These are phyloP conservation scores for Athripsodes cinereus DNA, from an alignment of 2,888 invertebrate species.

Conservation along the genomic window DNA sequence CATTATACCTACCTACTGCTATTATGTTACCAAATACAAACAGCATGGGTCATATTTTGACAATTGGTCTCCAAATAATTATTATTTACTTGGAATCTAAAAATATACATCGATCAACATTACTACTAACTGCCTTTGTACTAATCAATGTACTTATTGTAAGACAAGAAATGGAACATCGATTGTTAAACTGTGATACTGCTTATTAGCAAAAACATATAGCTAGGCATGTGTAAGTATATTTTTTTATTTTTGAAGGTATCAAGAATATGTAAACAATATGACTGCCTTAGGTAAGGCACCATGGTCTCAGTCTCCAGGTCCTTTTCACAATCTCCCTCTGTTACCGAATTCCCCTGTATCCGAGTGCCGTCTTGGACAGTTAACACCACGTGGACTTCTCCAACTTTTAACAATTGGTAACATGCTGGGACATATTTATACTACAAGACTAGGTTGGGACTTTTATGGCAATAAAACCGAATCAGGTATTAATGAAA, in stretches of 20 bases:
- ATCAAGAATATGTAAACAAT: slow-evolving; percentile 51
- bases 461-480: slow-evolving; percentile 30
- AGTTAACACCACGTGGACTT: slow-evolving; percentile 77
- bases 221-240: no score
- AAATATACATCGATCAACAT: no score
- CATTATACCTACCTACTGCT: no score
- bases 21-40: no score
- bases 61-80: no score
- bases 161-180: no score
- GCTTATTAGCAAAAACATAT: no score
- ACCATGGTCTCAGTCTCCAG: slow-evolving; percentile 68
- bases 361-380: slow-evolving; percentile 74
- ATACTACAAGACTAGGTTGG: slow-evolving; percentile 42
- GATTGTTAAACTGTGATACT: no score
- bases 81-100: no score
- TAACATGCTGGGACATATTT: slow-evolving; percentile 45
- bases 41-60: no score
- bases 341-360: slow-evolving; percentile 53
- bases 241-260: slow-evolving; percentile 37
- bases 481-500: slow-evolving; percentile 9
- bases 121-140: no score
- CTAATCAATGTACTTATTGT: no score
- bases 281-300: slow-evolving; percentile 53
- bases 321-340: slow-evolving; percentile 81
- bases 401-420: slow-evolving; percentile 80